Conservation (phyloP, 1,140 invertebrate genomes). For the Oscheius sp. region DNA sequence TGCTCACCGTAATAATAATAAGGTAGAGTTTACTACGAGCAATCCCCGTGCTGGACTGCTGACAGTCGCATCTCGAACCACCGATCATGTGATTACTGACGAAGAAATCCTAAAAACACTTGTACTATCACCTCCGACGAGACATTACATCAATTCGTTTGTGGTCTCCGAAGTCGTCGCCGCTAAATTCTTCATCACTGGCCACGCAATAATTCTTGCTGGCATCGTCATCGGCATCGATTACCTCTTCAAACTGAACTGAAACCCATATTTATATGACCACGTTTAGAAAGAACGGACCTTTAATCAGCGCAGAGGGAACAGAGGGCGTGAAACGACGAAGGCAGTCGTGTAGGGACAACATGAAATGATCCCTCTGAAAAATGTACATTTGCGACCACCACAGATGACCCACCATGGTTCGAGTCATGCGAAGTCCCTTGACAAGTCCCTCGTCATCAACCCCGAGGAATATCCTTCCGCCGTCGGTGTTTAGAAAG, state of each 20-base stretch:
- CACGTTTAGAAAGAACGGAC: background rate
- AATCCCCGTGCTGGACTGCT: background rate
- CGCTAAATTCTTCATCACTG: constrained; percentile 8
- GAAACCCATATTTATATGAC: background rate
- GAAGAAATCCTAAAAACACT: background rate
- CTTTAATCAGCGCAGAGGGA: constrained; percentile 14
- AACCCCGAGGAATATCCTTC: constrained; percentile 11
- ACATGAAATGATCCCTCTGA: constrained; percentile 25
- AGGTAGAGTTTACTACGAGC: constrained; percentile 4
- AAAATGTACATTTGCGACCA: background rate
- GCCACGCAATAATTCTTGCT: background rate
- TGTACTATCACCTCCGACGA: background rate
- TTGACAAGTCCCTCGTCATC: constrained; percentile 16
- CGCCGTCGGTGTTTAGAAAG: constrained; percentile 28
- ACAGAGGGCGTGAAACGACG: constrained; percentile 14
- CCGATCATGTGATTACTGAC: background rate
- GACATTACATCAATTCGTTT: background rate
- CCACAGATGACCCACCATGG: constrained; percentile 4
- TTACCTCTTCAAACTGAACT: constrained; percentile 2
- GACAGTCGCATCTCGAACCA: background rate
- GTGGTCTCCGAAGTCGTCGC: background rate
- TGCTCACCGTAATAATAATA: background rate
- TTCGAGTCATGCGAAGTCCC: constrained; percentile 24
- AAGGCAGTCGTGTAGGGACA: constrained; percentile 11
- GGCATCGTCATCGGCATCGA: constrained; percentile 1